These are phyloP conservation scores for Turritopsis rubra DNA, from an alignment of 30 jellyfish, hydroid and myxozoan genomes.

Conservation along the genomic window DNA sequence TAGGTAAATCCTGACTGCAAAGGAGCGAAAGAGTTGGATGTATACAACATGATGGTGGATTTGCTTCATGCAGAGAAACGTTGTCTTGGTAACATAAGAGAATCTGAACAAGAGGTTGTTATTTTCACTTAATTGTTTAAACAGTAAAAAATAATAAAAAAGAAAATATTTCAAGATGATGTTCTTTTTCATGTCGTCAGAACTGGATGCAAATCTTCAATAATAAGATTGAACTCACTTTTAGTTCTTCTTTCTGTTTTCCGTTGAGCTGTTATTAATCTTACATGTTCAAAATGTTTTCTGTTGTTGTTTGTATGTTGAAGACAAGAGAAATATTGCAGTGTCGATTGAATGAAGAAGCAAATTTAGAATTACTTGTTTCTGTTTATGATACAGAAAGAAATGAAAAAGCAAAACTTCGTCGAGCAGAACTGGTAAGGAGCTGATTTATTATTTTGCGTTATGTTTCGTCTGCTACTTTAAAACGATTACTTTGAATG, in stretches of 20 bases:
- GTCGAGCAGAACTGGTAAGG: constrained; percentile 66
- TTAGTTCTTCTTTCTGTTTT: no score
- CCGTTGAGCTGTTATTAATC: no score
- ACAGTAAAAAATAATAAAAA: no score
- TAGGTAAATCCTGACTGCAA: constrained; percentile 68
- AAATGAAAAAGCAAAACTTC: constrained; percentile 75
- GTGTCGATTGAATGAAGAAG: constrained; percentile 68
- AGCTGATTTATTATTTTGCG: background rate
- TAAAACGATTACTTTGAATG: no score
- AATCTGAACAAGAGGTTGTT: constrained; percentile 77
- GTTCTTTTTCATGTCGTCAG: constrained; percentile 1
- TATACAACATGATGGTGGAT: constrained; percentile 58
- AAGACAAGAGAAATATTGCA: constrained; percentile 77
- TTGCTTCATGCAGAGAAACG: constrained; percentile 62
- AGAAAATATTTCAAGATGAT: no score
- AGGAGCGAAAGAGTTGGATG: constrained; percentile 62
- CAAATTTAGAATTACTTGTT: constrained; percentile 46
- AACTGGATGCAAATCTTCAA: background rate
- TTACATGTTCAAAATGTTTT: no score
- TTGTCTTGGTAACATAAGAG: constrained; percentile 60
- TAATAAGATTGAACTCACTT: no score
- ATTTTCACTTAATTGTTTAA: background rate
- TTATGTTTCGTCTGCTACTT: no score
- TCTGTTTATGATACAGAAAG: constrained; percentile 92
- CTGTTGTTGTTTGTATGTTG: background rate